phyloP scores from a whole-genome alignment of 1,140 invertebrate species.

The Choristoneura fumiferana region DNA sequence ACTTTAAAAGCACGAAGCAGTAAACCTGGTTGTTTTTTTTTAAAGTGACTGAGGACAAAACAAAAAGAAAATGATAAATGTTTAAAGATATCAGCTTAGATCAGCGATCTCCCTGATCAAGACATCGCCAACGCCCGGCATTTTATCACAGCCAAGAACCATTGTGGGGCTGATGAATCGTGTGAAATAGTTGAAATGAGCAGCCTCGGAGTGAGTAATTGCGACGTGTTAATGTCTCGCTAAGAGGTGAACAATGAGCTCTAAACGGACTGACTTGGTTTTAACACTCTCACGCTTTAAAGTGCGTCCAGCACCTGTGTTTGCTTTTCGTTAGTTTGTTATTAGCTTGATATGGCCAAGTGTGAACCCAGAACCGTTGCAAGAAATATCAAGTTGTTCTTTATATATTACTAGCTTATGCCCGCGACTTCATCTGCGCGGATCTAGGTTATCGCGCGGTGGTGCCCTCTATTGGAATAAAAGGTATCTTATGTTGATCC shows the following conservation, averaged over 20 bases:
- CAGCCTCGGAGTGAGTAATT: constrained; percentile 2
- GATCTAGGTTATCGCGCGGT: too few species aligned
- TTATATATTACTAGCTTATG: too few species aligned
- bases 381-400: too few species aligned
- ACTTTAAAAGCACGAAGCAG: too few species aligned
- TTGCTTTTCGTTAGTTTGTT: constrained; percentile 39
- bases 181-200: constrained; percentile 20
- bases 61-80: too few species aligned
- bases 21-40: too few species aligned
- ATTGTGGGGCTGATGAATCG: constrained; percentile 3
- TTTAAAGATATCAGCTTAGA: too few species aligned
- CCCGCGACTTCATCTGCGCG: too few species aligned
- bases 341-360: not conserved
- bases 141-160: not conserved
- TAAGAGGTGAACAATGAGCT: constrained; percentile 32
- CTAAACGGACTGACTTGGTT: constrained; percentile 19
- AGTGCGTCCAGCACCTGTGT: constrained; percentile 42
- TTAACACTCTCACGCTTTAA: constrained; percentile 48
- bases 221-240: constrained; percentile 30
- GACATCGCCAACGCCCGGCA: constrained; percentile 1
- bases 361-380: too few species aligned
- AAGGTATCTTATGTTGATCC: too few species aligned
- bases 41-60: too few species aligned
- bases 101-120: not conserved
- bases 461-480: too few species aligned